Evolutionary conservation across 1,140 invertebrate species (phyloP).

Genomic region (Drosophila guanche): DNA sequence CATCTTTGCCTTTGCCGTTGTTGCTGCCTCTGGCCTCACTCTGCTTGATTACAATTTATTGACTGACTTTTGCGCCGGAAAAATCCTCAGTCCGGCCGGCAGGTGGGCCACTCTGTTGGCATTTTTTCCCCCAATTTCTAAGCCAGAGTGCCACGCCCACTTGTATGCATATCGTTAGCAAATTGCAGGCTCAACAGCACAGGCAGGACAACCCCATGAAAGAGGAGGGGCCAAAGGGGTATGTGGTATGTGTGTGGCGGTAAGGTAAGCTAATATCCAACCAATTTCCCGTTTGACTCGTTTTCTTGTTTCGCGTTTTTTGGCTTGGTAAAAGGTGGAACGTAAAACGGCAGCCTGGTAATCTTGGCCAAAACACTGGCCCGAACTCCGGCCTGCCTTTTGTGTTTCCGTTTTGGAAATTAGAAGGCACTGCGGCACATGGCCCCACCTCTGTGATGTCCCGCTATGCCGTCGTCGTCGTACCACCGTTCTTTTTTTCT

Average conservation of each 20-base stretch:
- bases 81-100: conserved; percentile 2
- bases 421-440: conserved; percentile 46
- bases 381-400: conserved; percentile 45
- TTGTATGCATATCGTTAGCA: conserved; percentile 82
- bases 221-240: conserved; percentile 10
- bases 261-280: conserved; percentile 79
- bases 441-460: conserved; percentile 37
- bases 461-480: conserved; percentile 7
- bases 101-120: not conserved
- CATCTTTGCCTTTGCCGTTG: not conserved
- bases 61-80: conserved; percentile 31
- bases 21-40: conserved; percentile 17
- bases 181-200: conserved; percentile 74
- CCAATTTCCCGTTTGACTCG: conserved; percentile 73
- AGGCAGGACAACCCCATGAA: conserved; percentile 4
- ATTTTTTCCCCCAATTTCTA: conserved; percentile 13
- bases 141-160: conserved; percentile 26
- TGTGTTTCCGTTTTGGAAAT: conserved; percentile 79
- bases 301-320: conserved; percentile 42
- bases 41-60: conserved; percentile 70
- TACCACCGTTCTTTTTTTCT: conserved; percentile 22
- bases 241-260: conserved; percentile 24
- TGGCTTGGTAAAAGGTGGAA: not conserved
- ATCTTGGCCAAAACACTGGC: conserved; percentile 27
- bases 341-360: conserved; percentile 2